Conservation (phyloP, 2,113 vertebrate genomes). For the Antigone vipio region DNA sequence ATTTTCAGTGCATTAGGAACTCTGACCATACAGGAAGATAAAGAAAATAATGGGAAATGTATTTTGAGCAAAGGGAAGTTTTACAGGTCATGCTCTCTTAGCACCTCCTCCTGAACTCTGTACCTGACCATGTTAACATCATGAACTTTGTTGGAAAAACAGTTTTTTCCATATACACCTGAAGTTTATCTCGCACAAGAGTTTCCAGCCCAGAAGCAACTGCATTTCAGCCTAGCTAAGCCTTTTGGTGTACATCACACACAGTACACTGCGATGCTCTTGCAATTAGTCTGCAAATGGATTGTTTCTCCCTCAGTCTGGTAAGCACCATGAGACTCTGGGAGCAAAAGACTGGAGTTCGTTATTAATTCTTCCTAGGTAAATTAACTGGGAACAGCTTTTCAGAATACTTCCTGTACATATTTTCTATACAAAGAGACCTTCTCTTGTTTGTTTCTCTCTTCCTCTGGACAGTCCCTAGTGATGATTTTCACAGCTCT, state of each 20-base stretch:
- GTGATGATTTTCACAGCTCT: conserved; percentile 43
- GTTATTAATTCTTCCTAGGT: conserved; percentile 30
- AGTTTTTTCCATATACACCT: not conserved
- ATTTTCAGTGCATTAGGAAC: not conserved
- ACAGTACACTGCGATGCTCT: not conserved
- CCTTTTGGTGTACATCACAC: not conserved
- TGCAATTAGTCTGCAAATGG: not conserved
- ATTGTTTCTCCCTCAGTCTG: not conserved
- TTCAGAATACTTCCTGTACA: conserved; percentile 51
- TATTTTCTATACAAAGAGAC: conserved; percentile 55
- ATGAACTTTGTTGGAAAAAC: not conserved
- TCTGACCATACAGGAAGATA: not conserved
- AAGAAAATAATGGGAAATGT: not conserved
- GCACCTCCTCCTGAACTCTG: not conserved
- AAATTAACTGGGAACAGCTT: conserved; percentile 34
- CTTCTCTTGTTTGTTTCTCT: conserved; percentile 55
- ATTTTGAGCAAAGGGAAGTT: not conserved
- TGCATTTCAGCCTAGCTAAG: not conserved
- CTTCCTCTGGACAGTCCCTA: conserved; percentile 45
- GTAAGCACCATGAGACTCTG: not conserved
- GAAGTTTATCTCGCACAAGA: not conserved
- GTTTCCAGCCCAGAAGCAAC: not conserved
- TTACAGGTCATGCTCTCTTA: not conserved
- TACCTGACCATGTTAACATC: not conserved
- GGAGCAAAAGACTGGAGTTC: not conserved